Base-by-base conservation (phyloP, 2,113 vertebrate species). In the Muscicapa adusta region DNA sequence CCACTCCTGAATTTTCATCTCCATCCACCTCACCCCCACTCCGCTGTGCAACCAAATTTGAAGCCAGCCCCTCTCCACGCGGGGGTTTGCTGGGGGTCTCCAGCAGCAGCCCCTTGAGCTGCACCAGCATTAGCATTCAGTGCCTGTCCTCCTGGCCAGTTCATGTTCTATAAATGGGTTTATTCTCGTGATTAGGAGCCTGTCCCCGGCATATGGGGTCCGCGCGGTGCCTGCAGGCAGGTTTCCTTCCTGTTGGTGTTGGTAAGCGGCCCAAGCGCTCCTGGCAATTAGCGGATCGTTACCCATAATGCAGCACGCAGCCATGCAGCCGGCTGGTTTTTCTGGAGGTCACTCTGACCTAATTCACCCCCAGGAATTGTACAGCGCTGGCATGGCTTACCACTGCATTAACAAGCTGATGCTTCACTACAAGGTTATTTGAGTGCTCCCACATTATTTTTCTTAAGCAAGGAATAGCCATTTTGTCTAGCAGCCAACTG, bases 361-460 rank as follows among this genome's bases (percentile, higher is more conserved):
- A 96, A 95, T 97, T 97, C 96, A 95, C 92, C 95, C 97, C 78
- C 90, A 95, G 97, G 96, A 97, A 96, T 93, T 96, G 94, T 91
- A 85, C 86, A 82, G 91, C 1, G n/a, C 82, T 96, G 96, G 96
- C 96, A 85, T 22, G 92, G 18, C 84, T 95, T 94, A 76, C 86
- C 93, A 95, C 62, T 82, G 87, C 94, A 96, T 96, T 97, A 97
- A 90, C 81, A 76, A 93, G 96, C 94, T 88, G 93, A 93, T 93
- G 96, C 96, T 95, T 95, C 88, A 36, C 80, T 34, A 9, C 10
- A 60, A 87, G 96, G 95, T 96, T 92, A 96, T 96, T 90, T 91
- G 89, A 97, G 93, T 95, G 81, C 91, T 91, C 91, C 93, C 75
- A 85, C 75, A 28, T 89, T 94, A 42, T 91, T 92, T 85, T 91